Conservation (phyloP, 2,888 invertebrate genomes). For the Campoletis raptor region DNA sequence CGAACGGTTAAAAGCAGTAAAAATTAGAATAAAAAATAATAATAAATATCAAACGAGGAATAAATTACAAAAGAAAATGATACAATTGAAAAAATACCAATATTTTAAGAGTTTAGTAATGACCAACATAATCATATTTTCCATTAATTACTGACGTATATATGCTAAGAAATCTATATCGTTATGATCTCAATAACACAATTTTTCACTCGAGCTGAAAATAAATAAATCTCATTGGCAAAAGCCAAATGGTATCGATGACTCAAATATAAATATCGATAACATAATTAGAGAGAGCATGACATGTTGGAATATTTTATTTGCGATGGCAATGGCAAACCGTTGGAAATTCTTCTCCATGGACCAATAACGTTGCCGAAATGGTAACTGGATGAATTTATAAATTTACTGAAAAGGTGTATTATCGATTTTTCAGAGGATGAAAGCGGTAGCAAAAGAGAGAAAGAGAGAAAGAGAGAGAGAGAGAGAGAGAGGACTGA, state of each 20-base stretch:
- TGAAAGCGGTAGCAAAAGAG: not conserved
- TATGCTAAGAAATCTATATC: not conserved
- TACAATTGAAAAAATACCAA: not conserved
- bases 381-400: constrained; percentile 3
- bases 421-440: constrained; percentile 16
- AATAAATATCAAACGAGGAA: not conserved
- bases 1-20: not conserved
- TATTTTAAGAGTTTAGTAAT: not conserved
- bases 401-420: constrained; percentile 24
- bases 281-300: not conserved
- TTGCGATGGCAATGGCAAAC: not conserved
- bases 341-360: not conserved
- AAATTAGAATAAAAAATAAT: not conserved
- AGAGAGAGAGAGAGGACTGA: constrained; percentile 22
- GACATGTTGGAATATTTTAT: not conserved
- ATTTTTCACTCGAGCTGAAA: not conserved
- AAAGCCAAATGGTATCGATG: not conserved
- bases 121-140: not conserved
- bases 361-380: not conserved
- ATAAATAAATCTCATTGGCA: not conserved
- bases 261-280: not conserved
- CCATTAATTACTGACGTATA: not conserved
- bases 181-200: not conserved
- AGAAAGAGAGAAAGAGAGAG: constrained; percentile 26
- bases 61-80: not conserved